Base-by-base conservation (phyloP, 2,888 invertebrate species). In the Resseliella maxima region DNA sequence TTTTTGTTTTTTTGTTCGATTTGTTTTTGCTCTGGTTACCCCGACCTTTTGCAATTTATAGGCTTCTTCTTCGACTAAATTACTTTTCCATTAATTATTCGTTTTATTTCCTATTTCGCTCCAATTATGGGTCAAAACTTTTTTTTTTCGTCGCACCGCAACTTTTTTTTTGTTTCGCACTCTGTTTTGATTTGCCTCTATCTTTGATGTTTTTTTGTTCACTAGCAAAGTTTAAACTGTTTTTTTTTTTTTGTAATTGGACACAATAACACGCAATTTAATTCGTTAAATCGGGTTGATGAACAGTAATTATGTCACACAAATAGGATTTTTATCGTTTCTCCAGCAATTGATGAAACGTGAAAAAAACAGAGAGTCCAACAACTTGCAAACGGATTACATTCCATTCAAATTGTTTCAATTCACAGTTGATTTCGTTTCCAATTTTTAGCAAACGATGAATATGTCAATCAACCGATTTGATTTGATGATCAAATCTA, bases 51-150 rank as follows among this genome's bases (percentile, higher is more conserved):
- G 72, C 72, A 72, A 72, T 72, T 72, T 31, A 72, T 72, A 72
- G 72, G 72, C 31, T 72, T 72, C 72, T 72, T 72, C 72, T 72
- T 12, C 59, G 24, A 24, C 72, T 72, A 10, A 72, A 72, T 72
- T 72, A 72, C 31, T 72, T 72, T 72, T 72, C 31, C 72, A 72
- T 27, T 72, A 72, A 72, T 31, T 72, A 72, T 72, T 72, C 59
- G 24, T 72, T 59, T 72, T 72, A 35, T 72, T 72, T 15, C n/a
- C 72, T 31, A 31, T 72, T 72, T 72, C 31, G 3, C 72, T 72
- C 15, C 72, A 18, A 35, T 72, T 72, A 72, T 72, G 72, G 31
- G 72, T 72, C 72, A 72, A 15, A 8, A 72, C 31, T 31, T 15
- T 72, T 72, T 72, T 72, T 31, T n/a, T 3, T 50, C 21, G 50